Evolutionary conservation across 2,888 invertebrate species (phyloP).

Genomic region (Callimorpha dominula): DNA sequence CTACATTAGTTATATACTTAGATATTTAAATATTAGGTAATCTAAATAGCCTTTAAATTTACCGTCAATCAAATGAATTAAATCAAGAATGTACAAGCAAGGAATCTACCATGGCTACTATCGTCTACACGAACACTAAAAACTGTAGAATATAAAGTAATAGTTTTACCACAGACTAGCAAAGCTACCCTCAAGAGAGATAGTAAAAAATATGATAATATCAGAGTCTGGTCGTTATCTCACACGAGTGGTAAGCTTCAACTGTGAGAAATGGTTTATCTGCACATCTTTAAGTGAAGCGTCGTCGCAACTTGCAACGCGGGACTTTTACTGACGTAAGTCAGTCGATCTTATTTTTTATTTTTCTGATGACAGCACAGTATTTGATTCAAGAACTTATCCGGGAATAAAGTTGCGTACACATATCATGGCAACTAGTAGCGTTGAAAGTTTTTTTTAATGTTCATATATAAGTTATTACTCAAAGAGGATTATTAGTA

Average conservation of each 20-base stretch:
- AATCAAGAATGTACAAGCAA: no score
- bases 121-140: not conserved
- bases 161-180: constrained; percentile 1
- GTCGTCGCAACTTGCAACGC: constrained; percentile 3
- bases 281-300: constrained; percentile 10
- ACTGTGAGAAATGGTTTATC: constrained; percentile 13
- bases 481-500: no score
- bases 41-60: no score
- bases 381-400: not conserved
- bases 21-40: no score
- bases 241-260: constrained; percentile 4
- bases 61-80: not conserved
- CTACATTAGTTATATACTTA: no score
- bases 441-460: no score
- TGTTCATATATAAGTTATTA: no score
- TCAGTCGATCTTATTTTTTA: not conserved
- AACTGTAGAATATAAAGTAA: not conserved
- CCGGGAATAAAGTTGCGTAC: not conserved
- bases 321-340: constrained; percentile 4
- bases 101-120: not conserved
- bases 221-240: constrained; percentile 5
- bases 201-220: constrained; percentile 10
- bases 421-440: not conserved
- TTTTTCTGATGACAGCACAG: not conserved
- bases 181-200: not conserved